Evolutionary conservation across 1,140 invertebrate genomes (phyloP), one percentile per base, ranked within the genome.

Genomic region (Cepaea nemoralis): DNA sequence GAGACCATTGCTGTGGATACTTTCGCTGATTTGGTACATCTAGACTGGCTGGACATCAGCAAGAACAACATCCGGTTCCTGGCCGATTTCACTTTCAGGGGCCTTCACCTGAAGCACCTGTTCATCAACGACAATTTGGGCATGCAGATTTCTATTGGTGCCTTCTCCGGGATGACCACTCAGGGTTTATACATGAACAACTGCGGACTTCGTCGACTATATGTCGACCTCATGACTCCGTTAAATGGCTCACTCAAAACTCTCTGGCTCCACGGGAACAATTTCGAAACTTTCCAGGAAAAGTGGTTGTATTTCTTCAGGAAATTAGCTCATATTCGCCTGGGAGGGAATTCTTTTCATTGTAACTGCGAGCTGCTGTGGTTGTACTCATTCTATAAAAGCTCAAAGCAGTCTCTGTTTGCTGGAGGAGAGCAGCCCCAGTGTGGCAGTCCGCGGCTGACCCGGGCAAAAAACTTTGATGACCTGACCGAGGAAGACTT

Each of bases 301-400:
- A 82, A 87, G 24, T 89, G 90, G 86, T 59, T 87, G 19, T 85
- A 86, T 59, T 69, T 90, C 0, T 89, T 91, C 77, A 86, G 83
- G 48, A 87, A 82, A 24, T 80, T 91, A 70, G 87, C 83, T 63
- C 89, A 91, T 82, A 81, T 91, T n/a, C 85, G 90, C 35, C 83
- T 91, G 40, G 89, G 88, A n/a, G 82, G 87, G 19, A 91, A 91
- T 83, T 87, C 89, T 1, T 85, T 91, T 33, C 90, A 91, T 69
- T 91, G 90, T 81, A 91, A 91, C 84, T 91, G 90, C 81, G 88
- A 90, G 78, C 77, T 88, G 14, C 70, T 80, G 27, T 91, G 90
- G 90, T 77, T 91, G 66, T 88, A 88, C 55, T 80, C 86, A 19
- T 89, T 89, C 79, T 91, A 84, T 82, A 40, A 79, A 45, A 82